Evolutionary conservation across 2,113 vertebrate genomes (phyloP), one percentile per base, ranked within the genome.

Genomic region (Barnardius zonarius): DNA sequence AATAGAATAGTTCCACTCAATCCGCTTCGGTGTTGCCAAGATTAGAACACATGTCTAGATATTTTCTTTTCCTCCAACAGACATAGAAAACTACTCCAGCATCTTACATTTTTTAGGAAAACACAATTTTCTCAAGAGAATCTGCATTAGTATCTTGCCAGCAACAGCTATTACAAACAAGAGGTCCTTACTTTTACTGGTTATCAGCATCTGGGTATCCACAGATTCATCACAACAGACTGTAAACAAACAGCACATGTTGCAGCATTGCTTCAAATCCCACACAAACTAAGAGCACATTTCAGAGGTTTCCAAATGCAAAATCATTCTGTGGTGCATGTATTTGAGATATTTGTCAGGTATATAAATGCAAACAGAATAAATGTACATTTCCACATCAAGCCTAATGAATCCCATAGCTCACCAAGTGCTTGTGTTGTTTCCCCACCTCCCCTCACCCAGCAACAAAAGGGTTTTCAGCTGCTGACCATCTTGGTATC

Each of bases 171-270:
- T 18, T 31, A 10, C 0, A 49, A 24, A 33, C 66, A 77, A 57
- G 43, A 89, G 18, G 23, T 13, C 39, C 19, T 5, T 2, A 61
- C 13, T 4, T 48, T 27, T 8, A 22, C 10, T 59, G 49, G 9
- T 81, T 49, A 75, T 74, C 41, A 83, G 35, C 14, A 31, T 5
- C n/a, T 46, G 52, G 30, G 16, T 14, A 62, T 17, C 43, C 46
- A 15, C 0, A 77, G 17, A 39, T 10, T 27, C 61, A 3, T 3
- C 75, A 10, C 46, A 57, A 55, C 1, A 74, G 39, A 46, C 13
- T 39, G 35, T 10, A 62, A 73, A n/a, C 14, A 41, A 80, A 59
- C 4, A 16, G 25, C 6, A 6, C 18, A 4, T 8, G 2, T 6
- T 63, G 48, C 1, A 22, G 54, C 51, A 74, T 5, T n/a, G 19